Evolutionary conservation across 2,888 invertebrate genomes (phyloP).

Genomic region (Aethes cnicana): DNA sequence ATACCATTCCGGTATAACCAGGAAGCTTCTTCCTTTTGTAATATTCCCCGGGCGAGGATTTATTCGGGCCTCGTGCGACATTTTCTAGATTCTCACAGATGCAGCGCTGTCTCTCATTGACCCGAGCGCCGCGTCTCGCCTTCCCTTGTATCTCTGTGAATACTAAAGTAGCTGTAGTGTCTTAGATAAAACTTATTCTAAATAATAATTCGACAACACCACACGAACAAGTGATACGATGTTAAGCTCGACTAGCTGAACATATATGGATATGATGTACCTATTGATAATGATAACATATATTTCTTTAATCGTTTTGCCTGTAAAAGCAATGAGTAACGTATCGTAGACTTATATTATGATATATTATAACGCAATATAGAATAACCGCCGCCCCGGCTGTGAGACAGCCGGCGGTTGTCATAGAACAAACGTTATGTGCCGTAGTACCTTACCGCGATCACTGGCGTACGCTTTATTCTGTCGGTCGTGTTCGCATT

Average conservation of each 20-base stretch:
- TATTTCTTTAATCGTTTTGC: constrained; percentile 71
- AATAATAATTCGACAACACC: constrained; percentile 78
- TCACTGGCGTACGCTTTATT: constrained; percentile 18
- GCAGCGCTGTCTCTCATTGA: constrained; percentile 14
- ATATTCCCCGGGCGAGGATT: too few relatives aligned
- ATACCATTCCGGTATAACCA: constrained; percentile 1
- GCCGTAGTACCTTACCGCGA: constrained; percentile 48
- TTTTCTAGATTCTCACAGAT: not conserved
- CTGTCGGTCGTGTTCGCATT: constrained; percentile 34
- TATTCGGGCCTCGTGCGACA: too few relatives aligned
- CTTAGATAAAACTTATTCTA: constrained; percentile 79
- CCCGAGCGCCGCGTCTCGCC: constrained; percentile 16
- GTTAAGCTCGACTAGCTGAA: constrained; percentile 66
- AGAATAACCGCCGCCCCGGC: constrained; percentile 56
- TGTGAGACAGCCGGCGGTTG: constrained; percentile 62
- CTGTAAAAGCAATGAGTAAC: constrained; percentile 64
- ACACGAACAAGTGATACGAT: constrained; percentile 78
- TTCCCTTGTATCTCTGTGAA: constrained; percentile 67
- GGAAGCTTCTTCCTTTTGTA: not conserved
- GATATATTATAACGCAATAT: constrained; percentile 46
- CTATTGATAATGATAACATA: constrained; percentile 56
- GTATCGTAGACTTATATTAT: constrained; percentile 52
- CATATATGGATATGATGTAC: constrained; percentile 52
- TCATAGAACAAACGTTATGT: constrained; percentile 37
- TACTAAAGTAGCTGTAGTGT: constrained; percentile 79